Conservation (phyloP, 2,113 vertebrate species). For the Corydoras sp. region DNA sequence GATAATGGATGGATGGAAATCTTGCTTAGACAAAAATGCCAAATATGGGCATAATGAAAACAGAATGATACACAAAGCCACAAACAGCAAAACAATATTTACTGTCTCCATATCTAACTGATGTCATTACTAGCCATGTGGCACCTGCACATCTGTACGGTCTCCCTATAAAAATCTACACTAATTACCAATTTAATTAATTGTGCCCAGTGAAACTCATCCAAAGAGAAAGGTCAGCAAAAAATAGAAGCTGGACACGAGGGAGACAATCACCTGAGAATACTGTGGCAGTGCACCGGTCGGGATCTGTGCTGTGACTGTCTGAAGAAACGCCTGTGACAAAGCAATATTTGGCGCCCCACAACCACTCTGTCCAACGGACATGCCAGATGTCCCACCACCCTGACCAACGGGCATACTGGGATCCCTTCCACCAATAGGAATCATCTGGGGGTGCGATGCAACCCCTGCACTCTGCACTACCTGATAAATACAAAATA, state of each 20-base stretch:
- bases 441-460: conserved; percentile 57
- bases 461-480: conserved; percentile 48
- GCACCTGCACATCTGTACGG: too few relatives aligned
- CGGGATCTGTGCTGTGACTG: conserved; percentile 59
- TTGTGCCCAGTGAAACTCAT: conserved; percentile 8
- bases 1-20: too few relatives aligned
- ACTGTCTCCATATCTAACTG: too few relatives aligned
- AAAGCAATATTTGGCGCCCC: conserved; percentile 49
- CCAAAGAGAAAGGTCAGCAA: not conserved
- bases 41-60: too few relatives aligned
- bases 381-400: conserved; percentile 54
- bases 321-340: conserved; percentile 62
- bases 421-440: conserved; percentile 53
- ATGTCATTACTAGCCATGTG: too few relatives aligned
- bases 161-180: too few relatives aligned
- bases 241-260: conserved; percentile 10
- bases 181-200: too few relatives aligned
- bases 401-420: conserved; percentile 63
- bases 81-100: too few relatives aligned
- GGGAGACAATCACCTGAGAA: conserved; percentile 63
- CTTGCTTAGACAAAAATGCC: too few relatives aligned
- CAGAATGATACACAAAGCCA: too few relatives aligned
- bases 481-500: conserved; percentile 26
- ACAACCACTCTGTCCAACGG: conserved; percentile 54
- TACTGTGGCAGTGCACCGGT: conserved; percentile 65